Base-by-base conservation (phyloP, 2,888 invertebrate genomes). In the Ormyrus nitidulus region DNA sequence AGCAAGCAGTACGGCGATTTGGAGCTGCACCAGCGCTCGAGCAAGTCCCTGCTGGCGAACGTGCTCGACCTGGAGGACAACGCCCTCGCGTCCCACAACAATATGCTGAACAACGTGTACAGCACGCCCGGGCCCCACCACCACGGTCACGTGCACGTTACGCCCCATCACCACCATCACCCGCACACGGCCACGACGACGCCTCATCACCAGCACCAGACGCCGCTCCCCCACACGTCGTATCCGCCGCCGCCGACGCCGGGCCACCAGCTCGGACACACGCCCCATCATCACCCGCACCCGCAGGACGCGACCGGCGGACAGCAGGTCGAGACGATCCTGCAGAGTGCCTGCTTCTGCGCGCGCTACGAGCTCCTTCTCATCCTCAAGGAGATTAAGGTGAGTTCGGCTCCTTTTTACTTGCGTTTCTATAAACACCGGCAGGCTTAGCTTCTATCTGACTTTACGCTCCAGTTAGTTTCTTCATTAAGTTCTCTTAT, bases 31-130 rank as follows among this genome's bases (percentile, higher is more conserved):
- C 97, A 97, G 91, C 94, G 96, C 89, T 98, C 98, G 86, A 98
- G 98, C 89, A 97, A 98, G 92, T 97, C 97, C 90, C 94, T 99
- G 88, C 93, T 99, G 90, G 98, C 98, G 88, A 98, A 98, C 92
- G 98, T 98, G 89, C 94, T 98, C 89, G 98, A 98, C 92, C 96
- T 98, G 92, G 98, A 98, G 91, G 98, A 98, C 92, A 98, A 98
- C 93, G 90, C 90, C 76, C 84, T 90, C 81, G 90, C 90, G 79
- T 85, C 90, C 58, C 90, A 90, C 85, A 90, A 90, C 85, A 90
- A 90, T 81, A 84, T 90, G 84, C 85, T 90, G 84, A 90, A 90
- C 85, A 90, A 90, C 83, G 90, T 90, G 83, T 90, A 90, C 85
- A 90, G 89, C 76, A 90, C 90, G n/a, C 90, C 90, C 70, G 90